Evolutionary conservation across 2,113 vertebrate genomes (phyloP).

Genomic region (Microtus ochrogaster): DNA sequence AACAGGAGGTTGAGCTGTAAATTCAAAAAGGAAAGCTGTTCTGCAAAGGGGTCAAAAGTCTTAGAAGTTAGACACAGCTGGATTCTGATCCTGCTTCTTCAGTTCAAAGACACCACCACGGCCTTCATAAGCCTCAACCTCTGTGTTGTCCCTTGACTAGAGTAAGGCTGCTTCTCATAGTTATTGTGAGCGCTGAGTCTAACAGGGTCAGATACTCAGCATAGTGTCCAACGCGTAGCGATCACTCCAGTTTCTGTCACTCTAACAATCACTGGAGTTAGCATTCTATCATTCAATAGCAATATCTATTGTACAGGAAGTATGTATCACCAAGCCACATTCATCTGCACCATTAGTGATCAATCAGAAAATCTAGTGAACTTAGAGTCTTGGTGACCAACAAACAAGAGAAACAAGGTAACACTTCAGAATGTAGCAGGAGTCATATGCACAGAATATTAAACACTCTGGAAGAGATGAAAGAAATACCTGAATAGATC

Average conservation of each 20-base stretch:
- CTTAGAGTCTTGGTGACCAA: slow-evolving; percentile 23
- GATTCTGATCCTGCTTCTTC: neutral
- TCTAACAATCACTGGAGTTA: neutral
- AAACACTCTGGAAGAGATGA: neutral
- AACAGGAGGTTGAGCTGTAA: neutral
- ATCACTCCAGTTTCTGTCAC: neutral
- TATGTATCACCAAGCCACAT: neutral
- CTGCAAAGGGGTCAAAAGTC: neutral
- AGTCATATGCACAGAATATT: neutral
- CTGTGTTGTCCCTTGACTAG: neutral
- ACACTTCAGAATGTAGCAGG: neutral
- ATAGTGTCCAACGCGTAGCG: neutral
- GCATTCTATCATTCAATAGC: neutral
- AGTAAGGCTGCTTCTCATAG: neutral
- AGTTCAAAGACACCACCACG: neutral
- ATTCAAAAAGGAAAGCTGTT: slow-evolving; percentile 8
- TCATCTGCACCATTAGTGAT: slow-evolving; percentile 13
- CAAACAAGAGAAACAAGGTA: neutral
- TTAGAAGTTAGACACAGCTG: neutral
- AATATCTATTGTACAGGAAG: neutral
- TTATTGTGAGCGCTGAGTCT: neutral
- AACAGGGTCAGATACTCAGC: neutral
- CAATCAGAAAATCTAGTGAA: slow-evolving; percentile 7
- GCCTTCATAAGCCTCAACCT: neutral
- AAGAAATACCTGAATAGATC: neutral